A percentile compares a stretch with the other conserved stretches of the same genome.
phyloP scores from a whole-genome alignment of 1,140 invertebrate genomes.

The Zaprionus camerounensis region DNA sequence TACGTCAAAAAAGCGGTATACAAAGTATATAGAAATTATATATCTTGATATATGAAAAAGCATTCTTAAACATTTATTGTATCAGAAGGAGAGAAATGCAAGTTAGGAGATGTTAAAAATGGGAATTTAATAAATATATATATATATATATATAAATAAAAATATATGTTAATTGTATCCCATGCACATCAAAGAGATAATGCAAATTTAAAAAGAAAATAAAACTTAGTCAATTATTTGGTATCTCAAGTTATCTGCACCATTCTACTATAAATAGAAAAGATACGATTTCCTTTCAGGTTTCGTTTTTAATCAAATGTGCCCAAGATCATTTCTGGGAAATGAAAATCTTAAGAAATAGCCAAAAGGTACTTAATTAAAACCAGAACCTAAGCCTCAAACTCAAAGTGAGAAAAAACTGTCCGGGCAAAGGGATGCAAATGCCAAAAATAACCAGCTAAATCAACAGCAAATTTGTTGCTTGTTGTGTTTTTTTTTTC shows the following conservation, averaged over 20 bases:
- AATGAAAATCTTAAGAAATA: background rate
- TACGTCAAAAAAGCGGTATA: no score
- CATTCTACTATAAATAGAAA: background rate
- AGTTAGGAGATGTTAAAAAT: no score
- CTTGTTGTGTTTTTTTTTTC: background rate
- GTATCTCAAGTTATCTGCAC: background rate
- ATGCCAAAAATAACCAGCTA: background rate
- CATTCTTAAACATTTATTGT: no score
- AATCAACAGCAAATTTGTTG: background rate
- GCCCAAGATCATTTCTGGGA: background rate
- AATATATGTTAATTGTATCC: no score
- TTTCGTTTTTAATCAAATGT: background rate
- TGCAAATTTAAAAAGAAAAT: background rate
- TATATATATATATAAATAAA: no score
- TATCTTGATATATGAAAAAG: no score
- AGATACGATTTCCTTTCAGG: background rate
- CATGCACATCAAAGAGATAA: no score
- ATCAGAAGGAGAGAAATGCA: no score
- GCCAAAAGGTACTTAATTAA: conserved; percentile 4
- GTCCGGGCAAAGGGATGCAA: background rate
- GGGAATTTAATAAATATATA: no score
- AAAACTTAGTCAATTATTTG: background rate
- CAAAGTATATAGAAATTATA: no score
- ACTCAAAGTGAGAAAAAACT: background rate
- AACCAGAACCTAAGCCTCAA: background rate